Base-by-base conservation (phyloP, 1,140 invertebrate species). In the Diprion similis region DNA sequence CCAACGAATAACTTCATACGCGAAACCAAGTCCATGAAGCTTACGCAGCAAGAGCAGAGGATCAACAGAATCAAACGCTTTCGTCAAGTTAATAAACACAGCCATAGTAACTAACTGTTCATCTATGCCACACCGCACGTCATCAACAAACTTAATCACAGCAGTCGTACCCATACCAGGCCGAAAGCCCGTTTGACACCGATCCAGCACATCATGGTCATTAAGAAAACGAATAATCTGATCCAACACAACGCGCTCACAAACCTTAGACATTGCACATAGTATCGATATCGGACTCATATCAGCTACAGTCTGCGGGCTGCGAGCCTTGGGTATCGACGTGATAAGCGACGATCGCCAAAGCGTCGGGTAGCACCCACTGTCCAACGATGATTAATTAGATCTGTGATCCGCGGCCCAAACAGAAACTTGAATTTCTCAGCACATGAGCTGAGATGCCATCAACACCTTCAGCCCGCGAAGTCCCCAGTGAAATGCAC, bases 61-160 rank as follows among this genome's bases (percentile, higher is more conserved):
- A 18, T 72, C 68, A 4, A 79, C 72, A 8, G 73, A 71, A 46
- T 78, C 77, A 17, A 78, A 76, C 13, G 77, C 75, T 68, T 74
- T 78, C 13, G 46, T 48, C 13, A 78, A 71, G 51, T 76, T 71
- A 66, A 75, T 67, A 46, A 73, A 75, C 9, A 77, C 45, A 13
- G 68, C 71, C 9, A 75, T 68, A 1, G 67, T 48, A 13, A 76
- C 19, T 37, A 51, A 51, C 13, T 48, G n/a, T 13, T 65, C 45
- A 37, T 77, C 76, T 45, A 71, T 74, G 0, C 17, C 45, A 19
- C 9, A n/a, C 10, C 66, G 17, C 46, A 75, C 66, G 66, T 76
- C 73, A 51, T 76, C 75, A n/a, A 48, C 46, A 11, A 76, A n/a
- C 64, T 47, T 68, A 7, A 76, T 7, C n/a, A 77, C 3, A 11